Evolutionary conservation across 1,140 invertebrate species (phyloP).

Genomic region (Metopolophium dirhodum): DNA sequence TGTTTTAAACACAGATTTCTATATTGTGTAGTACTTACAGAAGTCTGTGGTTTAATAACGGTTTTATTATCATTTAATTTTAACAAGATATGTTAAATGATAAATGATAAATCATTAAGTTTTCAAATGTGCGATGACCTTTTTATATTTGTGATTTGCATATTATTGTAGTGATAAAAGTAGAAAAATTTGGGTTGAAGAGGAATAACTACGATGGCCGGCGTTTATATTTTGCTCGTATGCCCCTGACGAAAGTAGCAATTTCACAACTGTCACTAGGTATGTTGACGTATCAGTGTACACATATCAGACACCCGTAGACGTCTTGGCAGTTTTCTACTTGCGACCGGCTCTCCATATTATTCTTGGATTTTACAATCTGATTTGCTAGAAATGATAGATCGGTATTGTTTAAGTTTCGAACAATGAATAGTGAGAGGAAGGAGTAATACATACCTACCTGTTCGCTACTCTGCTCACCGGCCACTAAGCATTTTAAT

Average conservation of each 20-base stretch:
- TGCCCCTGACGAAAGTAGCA: not conserved
- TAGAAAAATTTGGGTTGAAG: not conserved
- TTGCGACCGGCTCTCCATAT: not conserved
- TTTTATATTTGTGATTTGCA: not conserved
- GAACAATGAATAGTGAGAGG: not conserved
- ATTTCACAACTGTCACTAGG: constrained; percentile 36
- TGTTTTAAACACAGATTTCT: too few relatives aligned
- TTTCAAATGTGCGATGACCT: not conserved
- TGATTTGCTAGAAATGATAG: not conserved
- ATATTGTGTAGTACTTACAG: too few relatives aligned
- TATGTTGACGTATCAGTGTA: constrained; percentile 21
- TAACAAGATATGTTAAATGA: too few relatives aligned
- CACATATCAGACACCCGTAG: not conserved
- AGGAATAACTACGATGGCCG: not conserved
- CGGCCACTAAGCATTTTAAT: too few relatives aligned
- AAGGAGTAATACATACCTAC: not conserved
- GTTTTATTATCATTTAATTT: not conserved
- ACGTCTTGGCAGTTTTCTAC: constrained; percentile 1
- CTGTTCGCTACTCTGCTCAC: not conserved
- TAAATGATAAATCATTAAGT: not conserved
- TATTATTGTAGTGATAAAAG: not conserved
- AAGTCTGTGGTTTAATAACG: too few relatives aligned
- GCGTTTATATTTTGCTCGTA: not conserved
- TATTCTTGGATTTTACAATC: not conserved
- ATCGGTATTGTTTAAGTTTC: not conserved